Base-by-base conservation (phyloP, 2,113 vertebrate species). In the Ursus arctos region DNA sequence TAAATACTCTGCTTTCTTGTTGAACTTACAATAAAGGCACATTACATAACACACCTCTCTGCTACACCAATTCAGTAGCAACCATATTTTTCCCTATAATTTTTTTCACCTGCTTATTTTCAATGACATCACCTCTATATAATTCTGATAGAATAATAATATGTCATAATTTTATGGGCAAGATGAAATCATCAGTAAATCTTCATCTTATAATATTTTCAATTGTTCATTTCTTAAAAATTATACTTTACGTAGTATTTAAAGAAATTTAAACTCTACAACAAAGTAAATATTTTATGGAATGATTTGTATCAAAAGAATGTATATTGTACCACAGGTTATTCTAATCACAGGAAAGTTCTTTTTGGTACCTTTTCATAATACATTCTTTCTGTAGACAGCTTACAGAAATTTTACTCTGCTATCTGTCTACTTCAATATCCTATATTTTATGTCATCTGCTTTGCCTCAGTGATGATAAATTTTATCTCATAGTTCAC, bases 401-500 rank as follows among this genome's bases (percentile, higher is more conserved):
- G 83, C 86, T 97, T 97, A 97, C 83, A 98, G 65, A 95, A 86
- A 97, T 85, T 91, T 98, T 80, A 97, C 63, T 97, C 71, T 96
- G 81, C 97, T 79, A 95, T 85, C 76, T 96, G 93, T 71, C 57
- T 72, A 94, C 94, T 98, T 98, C 74, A 95, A 97, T 97, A 84
- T 89, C 98, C 57, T 97, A 98, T 10, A 96, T 83, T 96, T 98
- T 97, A 89, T 96, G 91, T 91, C 82, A 98, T 95, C 28, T 91
- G 8, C 21, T 98, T 98, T 98, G 93, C 86, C 96, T 72, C 55
- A 98, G 88, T 51, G 94, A 95, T 97, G 77, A 96, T 97, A 97
- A 93, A 97, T 98, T 97, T 97, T 97, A 97, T 97, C 90, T 97
- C 88, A 94, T 89, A 96, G 88, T 96, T 94, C 90, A 96, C 93